Conservation (phyloP, 2,888 invertebrate species). For the Pteria penguin region DNA sequence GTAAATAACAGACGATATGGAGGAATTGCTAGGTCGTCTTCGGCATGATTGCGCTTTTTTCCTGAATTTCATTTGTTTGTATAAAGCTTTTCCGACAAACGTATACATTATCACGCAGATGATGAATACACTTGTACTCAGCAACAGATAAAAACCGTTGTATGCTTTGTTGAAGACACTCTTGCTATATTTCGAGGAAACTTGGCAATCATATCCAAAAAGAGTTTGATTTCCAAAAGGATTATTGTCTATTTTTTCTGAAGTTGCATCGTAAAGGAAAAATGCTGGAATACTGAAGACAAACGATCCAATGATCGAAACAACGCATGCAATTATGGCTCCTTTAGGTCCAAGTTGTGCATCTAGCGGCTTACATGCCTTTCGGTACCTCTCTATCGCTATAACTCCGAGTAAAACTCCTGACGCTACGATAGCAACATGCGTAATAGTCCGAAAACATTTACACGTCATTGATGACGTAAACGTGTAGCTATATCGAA, state of each 20-base stretch:
- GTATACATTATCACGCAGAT: constrained; percentile 32
- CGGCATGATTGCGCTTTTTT: constrained; percentile 15
- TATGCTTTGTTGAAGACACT: constrained; percentile 20
- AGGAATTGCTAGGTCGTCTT: not conserved
- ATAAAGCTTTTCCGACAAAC: constrained; percentile 36
- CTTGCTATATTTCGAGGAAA: constrained; percentile 10
- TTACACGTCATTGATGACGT: constrained; percentile 25
- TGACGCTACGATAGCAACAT: constrained; percentile 29
- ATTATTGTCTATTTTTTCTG: not conserved
- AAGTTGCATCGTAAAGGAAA: constrained; percentile 31
- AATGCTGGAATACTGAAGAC: constrained; percentile 21
- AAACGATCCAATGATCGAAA: constrained; percentile 22
- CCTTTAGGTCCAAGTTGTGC: constrained; percentile 31
- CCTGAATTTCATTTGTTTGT: constrained; percentile 38
- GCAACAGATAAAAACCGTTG: constrained; percentile 21
- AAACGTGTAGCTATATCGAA: constrained; percentile 39
- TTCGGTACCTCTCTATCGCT: constrained; percentile 38
- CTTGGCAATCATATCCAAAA: constrained; percentile 24
- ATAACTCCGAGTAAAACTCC: constrained; percentile 40
- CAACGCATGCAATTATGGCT: constrained; percentile 28
- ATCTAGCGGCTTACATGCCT: constrained; percentile 33
- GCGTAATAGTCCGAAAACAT: constrained; percentile 34
- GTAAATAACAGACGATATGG: not conserved
- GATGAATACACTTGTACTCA: constrained; percentile 34
- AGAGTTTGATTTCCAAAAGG: not conserved